Conservation (phyloP, 2,888 invertebrate genomes). For the Orchesella flavescens region DNA sequence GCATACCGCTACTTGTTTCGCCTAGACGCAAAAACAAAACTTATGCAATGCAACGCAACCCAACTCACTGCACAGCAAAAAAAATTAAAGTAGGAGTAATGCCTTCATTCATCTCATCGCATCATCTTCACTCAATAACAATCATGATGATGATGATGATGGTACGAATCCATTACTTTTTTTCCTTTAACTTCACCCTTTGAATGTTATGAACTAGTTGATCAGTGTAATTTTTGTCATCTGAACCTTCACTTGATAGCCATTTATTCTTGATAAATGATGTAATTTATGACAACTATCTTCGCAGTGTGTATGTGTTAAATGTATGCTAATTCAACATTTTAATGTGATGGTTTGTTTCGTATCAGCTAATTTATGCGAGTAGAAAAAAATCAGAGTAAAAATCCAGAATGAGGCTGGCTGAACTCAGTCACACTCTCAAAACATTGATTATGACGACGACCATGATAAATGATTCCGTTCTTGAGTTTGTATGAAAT, state of each 20-base stretch:
- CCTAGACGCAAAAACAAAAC: neutral
- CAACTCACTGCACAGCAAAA: too few species aligned
- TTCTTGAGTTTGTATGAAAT: too few species aligned
- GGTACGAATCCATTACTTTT: neutral
- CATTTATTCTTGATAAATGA: conserved; percentile 36
- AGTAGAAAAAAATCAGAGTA: too few species aligned
- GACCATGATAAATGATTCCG: too few species aligned
- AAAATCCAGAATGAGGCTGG: too few species aligned
- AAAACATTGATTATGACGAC: too few species aligned
- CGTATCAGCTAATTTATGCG: neutral
- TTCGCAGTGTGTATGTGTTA: conserved; percentile 20
- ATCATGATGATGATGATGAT: neutral
- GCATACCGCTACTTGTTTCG: neutral
- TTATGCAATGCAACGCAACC: too few species aligned
- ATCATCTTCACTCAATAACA: too few species aligned
- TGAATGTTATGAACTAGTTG: conserved; percentile 44
- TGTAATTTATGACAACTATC: conserved; percentile 44
- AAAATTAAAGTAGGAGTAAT: neutral
- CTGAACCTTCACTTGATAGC: conserved; percentile 47
- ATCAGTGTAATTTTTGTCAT: conserved; percentile 57
- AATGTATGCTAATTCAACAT: conserved; percentile 6
- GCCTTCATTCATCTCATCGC: conserved; percentile 1
- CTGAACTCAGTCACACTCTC: too few species aligned
- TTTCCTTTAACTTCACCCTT: too few species aligned
- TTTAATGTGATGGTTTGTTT: neutral